Conservation (phyloP, 2,113 vertebrate genomes). For the Myiopsitta monachus region DNA sequence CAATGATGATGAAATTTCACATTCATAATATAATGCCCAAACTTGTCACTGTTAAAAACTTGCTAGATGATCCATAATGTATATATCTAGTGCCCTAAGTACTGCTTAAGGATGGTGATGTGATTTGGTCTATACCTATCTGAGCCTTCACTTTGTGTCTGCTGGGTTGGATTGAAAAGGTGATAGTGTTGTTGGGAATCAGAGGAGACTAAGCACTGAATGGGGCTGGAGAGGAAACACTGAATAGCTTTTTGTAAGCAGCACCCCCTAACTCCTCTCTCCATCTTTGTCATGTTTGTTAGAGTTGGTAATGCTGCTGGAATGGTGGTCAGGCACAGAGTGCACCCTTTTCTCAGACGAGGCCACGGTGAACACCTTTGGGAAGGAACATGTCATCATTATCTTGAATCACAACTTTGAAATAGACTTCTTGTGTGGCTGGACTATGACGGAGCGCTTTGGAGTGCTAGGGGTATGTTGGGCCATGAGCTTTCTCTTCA, state of each 20-base stretch:
- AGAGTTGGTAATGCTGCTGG: conserved; percentile 98
- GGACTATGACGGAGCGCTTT: conserved; percentile 97
- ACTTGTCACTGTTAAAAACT: not conserved
- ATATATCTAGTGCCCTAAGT: not conserved
- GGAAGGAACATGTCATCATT: conserved; percentile 93
- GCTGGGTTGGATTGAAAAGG: not conserved
- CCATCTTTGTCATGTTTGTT: not conserved
- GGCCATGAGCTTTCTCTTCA: not conserved
- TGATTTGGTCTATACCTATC: not conserved
- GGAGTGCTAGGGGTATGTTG: conserved; percentile 91
- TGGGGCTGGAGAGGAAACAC: not conserved
- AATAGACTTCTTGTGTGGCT: conserved; percentile 97
- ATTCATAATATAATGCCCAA: not conserved
- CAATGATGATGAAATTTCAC: not conserved
- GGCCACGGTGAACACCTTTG: conserved; percentile 85
- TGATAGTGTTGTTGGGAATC: not conserved
- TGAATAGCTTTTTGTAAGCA: not conserved
- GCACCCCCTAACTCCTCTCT: not conserved
- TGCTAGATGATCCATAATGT: not conserved
- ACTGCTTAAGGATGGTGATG: not conserved
- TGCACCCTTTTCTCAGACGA: conserved; percentile 93
- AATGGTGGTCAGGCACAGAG: conserved; percentile 97
- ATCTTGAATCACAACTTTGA: conserved; percentile 99
- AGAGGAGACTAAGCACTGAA: not conserved
- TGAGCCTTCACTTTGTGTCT: not conserved